phyloP scores from a whole-genome alignment of 2,113 vertebrate species.

The Illadopsis cleaveri region DNA sequence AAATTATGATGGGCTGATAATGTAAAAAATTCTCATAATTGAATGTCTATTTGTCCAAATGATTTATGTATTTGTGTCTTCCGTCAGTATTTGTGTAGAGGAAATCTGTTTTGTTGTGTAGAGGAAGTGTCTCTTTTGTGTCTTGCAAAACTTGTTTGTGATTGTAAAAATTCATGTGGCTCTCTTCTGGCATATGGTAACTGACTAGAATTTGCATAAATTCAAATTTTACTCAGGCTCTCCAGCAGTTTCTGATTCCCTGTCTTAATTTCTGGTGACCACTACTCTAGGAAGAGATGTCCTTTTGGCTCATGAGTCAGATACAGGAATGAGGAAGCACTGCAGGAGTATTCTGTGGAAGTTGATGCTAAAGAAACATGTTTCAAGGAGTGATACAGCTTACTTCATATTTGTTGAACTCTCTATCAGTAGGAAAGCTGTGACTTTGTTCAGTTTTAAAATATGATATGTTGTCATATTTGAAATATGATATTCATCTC shows the following conservation, averaged over 20 bases:
- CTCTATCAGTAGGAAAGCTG: not conserved
- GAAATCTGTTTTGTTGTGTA: not conserved
- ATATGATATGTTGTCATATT: not conserved
- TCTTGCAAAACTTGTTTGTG: not conserved
- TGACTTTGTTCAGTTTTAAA: not conserved
- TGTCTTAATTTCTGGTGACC: not conserved
- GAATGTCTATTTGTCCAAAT: not conserved
- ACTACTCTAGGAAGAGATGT: not conserved
- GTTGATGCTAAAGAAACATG: not conserved
- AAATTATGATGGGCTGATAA: not conserved
- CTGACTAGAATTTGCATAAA: not conserved
- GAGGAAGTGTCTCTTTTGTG: not conserved
- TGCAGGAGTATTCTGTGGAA: not conserved
- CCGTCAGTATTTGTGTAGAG: not conserved
- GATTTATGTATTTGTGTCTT: not conserved
- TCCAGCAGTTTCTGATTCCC: not conserved
- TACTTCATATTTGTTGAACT: not conserved
- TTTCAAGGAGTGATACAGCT: not conserved
- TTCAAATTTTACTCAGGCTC: not conserved
- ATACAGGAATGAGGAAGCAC: not conserved
- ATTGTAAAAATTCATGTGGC: not conserved
- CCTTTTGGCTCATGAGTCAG: not conserved
- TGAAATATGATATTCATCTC: not conserved
- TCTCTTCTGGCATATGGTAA: not conserved
- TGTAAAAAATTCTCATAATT: not conserved